These are phyloP conservation scores for Xanthia icteritia DNA, from an alignment of 2,888 invertebrate species.

Conservation along the genomic window DNA sequence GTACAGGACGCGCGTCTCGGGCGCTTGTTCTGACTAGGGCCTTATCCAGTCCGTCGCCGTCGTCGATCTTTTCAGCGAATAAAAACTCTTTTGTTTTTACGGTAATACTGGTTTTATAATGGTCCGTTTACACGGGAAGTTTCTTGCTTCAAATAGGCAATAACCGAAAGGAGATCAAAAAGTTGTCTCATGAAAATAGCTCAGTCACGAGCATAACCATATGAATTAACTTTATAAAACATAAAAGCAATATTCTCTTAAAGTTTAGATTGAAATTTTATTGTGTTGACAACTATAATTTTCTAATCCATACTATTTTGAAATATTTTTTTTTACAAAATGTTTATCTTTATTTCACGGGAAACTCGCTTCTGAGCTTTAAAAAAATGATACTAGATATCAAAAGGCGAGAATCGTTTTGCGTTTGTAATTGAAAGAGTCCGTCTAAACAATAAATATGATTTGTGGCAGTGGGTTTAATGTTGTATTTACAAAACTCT, in stretches of 20 bases:
- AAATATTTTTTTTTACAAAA: too few species aligned
- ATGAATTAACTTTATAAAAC: background rate
- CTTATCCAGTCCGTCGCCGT: too few species aligned
- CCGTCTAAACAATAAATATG: background rate
- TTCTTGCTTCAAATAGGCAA: background rate
- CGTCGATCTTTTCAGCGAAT: too few species aligned
- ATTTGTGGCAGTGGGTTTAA: too few species aligned
- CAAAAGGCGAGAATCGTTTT: too few species aligned
- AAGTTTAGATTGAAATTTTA: background rate
- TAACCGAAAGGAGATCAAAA: background rate
- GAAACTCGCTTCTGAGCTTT: too few species aligned
- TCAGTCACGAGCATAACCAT: background rate
- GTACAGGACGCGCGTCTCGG: too few species aligned
- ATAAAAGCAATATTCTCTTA: background rate
- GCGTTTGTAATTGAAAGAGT: background rate
- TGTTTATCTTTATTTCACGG: too few species aligned
- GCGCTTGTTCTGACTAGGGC: too few species aligned
- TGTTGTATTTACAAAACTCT: too few species aligned
- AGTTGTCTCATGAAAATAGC: background rate
- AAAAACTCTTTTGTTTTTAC: too few species aligned
- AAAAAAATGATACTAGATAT: too few species aligned
- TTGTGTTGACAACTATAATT: background rate
- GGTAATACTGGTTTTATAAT: background rate
- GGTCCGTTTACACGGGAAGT: background rate
- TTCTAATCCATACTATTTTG: background rate